Conservation (phyloP, 30 jellyfish, hydroid and myxozoan species). For the Hydractinia symbiolongicarpus region DNA sequence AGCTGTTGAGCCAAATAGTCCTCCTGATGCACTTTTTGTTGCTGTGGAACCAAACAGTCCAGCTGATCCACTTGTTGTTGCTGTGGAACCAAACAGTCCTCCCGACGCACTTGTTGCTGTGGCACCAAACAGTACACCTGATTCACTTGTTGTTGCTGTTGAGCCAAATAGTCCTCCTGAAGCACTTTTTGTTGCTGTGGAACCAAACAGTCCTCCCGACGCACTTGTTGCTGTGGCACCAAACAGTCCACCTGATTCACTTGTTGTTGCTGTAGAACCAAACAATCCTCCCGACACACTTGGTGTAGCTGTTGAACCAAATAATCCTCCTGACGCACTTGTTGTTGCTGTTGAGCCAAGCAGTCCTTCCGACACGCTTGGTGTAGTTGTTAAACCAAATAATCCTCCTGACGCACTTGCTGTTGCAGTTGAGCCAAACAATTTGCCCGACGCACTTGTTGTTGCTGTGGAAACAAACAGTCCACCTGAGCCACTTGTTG, state of each 20-base stretch:
- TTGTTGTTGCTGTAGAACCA: conserved; percentile 33
- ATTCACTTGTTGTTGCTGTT: conserved; percentile 24
- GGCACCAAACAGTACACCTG: conserved; percentile 37
- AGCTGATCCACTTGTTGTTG: conserved; percentile 16
- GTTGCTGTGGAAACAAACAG: conserved; percentile 47
- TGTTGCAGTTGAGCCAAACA: conserved; percentile 33
- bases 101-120: conserved; percentile 32
- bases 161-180: conserved; percentile 55
- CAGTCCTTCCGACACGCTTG: conserved; percentile 35
- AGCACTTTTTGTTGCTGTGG: conserved; percentile 12
- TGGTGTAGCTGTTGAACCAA: conserved; percentile 24
- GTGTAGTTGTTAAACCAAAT: conserved; percentile 34
- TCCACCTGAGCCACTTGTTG: conserved; percentile 33
- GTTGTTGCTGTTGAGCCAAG: conserved; percentile 37
- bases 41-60: conserved; percentile 40
- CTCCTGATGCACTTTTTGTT: conserved; percentile 25
- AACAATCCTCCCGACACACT: conserved; percentile 26
- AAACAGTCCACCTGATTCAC: conserved; percentile 39
- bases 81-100: conserved; percentile 28
- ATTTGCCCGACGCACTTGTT: conserved; percentile 41
- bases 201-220: conserved; percentile 28
- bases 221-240: conserved; percentile 25
- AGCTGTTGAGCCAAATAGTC: conserved; percentile 14
- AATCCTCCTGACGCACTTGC: conserved; percentile 24
- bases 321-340: conserved; percentile 24